Evolutionary conservation across 2,797 vertebrate genomes (phyloP).

Genomic region (Chlorospingus semifuscus): DNA sequence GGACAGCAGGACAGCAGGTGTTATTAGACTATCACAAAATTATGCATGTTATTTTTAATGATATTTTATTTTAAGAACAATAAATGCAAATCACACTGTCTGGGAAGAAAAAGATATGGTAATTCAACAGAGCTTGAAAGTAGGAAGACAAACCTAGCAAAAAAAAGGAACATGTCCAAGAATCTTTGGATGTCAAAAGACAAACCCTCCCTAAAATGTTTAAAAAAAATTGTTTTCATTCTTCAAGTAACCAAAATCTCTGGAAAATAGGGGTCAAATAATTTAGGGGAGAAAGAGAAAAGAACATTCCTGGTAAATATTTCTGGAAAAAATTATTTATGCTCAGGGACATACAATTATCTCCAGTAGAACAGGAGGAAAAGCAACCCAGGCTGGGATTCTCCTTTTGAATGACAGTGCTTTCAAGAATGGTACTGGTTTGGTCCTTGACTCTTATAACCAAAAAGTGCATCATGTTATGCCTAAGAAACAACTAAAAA

Average conservation of each 20-base stretch:
- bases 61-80: background rate
- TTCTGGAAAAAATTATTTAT: background rate
- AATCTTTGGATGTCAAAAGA: background rate
- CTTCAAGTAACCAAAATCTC: background rate
- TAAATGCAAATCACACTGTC: background rate
- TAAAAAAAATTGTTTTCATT: background rate
- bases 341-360: background rate
- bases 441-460: background rate
- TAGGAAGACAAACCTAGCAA: background rate
- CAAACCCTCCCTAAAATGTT: background rate
- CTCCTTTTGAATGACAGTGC: background rate
- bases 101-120: background rate
- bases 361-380: background rate
- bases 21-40: background rate
- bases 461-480: background rate
- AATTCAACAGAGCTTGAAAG: background rate
- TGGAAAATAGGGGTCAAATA: background rate
- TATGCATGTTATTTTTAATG: background rate
- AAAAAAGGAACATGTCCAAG: background rate
- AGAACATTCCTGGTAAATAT: background rate
- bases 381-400: fast-evolving
- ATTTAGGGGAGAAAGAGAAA: background rate
- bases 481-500: background rate
- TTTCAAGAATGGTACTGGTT: background rate
- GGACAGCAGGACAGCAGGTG: background rate